Evolutionary conservation across 2,113 vertebrate species (phyloP), one percentile per base, ranked within the genome.

Genomic region (Cheirogaleus medius): DNA sequence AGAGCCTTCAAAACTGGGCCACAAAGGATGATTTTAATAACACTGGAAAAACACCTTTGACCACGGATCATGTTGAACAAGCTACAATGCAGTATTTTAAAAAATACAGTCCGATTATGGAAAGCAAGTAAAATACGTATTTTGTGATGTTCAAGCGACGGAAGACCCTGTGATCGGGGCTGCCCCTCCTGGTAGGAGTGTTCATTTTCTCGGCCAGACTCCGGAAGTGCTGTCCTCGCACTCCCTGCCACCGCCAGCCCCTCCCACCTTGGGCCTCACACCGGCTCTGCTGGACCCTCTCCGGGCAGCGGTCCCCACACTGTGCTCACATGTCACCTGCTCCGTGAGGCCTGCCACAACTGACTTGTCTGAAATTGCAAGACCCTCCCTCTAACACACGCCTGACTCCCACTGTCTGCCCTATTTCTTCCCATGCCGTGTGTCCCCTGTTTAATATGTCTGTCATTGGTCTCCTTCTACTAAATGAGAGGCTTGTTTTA

Each of bases 271-370:
- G 44, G 18, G 18, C 56, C 80, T 27, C 23, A 37, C n/a, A 39
- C 39, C 20, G 8, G 37, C 42, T 15, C 27, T 34, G 8, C 34
- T 49, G 37, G 74, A 54, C 92, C 15, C 77, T 14, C 13, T 87
- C 58, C 11, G 1, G 1, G 12, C 54, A 27, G 8, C 0, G 0
- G 32, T 39, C 11, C 44, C 80, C 64, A 60, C 0, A 0, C 54
- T 17, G 34, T 20, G 68, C 71, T 80, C 78, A 23, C 3, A 17
- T 4, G 32, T 17, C 77, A 34, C 83, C 34, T 58, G 60, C 69
- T 58, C 27, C 14, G 20, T 25, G 21, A 83, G 15, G 42, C 44
- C 58, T 12, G 84, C 76, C 25, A 10, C 34, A 9, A 60, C 11
- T 0, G 8, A 10, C 47, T 68, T 25, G 47, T 18, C 66, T 87